A percentile compares a stretch with the other conserved stretches of the same genome.
These are phyloP conservation scores for Tinamus guttatus DNA, from an alignment of 2,113 vertebrate genomes.

Conservation along the genomic window DNA sequence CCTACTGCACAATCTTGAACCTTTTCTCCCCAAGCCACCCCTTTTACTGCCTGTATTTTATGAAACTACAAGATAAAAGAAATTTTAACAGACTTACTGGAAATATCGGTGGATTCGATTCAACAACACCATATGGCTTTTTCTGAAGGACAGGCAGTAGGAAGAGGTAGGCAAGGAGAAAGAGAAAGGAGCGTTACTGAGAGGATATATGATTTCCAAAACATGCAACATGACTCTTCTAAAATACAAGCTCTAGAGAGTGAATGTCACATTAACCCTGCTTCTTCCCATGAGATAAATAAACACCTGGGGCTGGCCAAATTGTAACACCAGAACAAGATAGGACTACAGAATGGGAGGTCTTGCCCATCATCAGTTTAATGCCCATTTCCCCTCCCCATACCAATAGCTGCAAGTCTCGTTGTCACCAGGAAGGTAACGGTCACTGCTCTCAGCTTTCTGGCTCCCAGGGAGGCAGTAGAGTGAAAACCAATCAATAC, in stretches of 20 bases:
- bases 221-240: accelerated
- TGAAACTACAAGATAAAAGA: background rate
- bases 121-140: accelerated
- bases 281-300: background rate
- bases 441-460: background rate
- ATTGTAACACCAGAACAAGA: background rate
- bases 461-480: accelerated
- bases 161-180: background rate
- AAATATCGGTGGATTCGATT: conserved; percentile 12
- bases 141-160: background rate
- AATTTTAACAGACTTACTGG: conserved; percentile 12
- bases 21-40: background rate
- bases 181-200: background rate
- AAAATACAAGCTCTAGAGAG: background rate
- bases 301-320: accelerated
- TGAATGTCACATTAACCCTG: accelerated
- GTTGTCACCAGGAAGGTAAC: background rate
- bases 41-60: background rate
- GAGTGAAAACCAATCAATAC: background rate
- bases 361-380: accelerated
- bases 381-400: background rate
- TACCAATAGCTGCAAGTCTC: background rate
- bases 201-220: background rate
- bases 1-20: background rate
- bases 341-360: accelerated